Evolutionary conservation across 2,888 invertebrate species (phyloP).

Genomic region (Synergus umbraculus): DNA sequence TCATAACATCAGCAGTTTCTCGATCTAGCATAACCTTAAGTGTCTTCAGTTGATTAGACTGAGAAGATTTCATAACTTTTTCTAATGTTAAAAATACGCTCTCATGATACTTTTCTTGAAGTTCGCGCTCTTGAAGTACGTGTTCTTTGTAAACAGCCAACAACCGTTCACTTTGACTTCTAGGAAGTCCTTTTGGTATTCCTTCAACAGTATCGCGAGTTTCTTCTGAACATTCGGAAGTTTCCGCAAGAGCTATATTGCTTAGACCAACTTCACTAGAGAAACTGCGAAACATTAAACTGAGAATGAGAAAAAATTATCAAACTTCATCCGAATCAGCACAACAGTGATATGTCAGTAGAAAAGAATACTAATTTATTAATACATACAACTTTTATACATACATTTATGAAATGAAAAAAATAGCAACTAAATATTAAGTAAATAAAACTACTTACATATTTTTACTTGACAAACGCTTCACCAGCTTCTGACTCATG

Average conservation of each 20-base stretch:
- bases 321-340: background rate
- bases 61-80: slow-evolving; percentile 88
- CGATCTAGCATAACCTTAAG: slow-evolving; percentile 85
- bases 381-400: background rate
- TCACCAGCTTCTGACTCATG: slow-evolving; percentile 86
- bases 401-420: background rate
- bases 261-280: slow-evolving; percentile 70
- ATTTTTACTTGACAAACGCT: slow-evolving; percentile 87
- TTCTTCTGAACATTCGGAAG: slow-evolving; percentile 78
- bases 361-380: background rate
- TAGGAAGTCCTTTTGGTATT: slow-evolving; percentile 78
- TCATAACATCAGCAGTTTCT: slow-evolving; percentile 87
- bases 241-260: slow-evolving; percentile 70
- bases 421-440: background rate
- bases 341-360: slow-evolving; percentile 3
- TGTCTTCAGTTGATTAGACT: slow-evolving; percentile 88
- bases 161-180: slow-evolving; percentile 83
- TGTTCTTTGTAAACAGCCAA: slow-evolving; percentile 84
- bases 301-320: slow-evolving; percentile 27
- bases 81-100: slow-evolving; percentile 87
- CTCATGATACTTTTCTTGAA: slow-evolving; percentile 92
- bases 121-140: slow-evolving; percentile 84
- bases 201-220: slow-evolving; percentile 77
- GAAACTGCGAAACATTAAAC: slow-evolving; percentile 60
- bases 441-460: slow-evolving; percentile 81